phyloP scores from a whole-genome alignment of 2,797 vertebrate species.

The Agapornis canus region DNA sequence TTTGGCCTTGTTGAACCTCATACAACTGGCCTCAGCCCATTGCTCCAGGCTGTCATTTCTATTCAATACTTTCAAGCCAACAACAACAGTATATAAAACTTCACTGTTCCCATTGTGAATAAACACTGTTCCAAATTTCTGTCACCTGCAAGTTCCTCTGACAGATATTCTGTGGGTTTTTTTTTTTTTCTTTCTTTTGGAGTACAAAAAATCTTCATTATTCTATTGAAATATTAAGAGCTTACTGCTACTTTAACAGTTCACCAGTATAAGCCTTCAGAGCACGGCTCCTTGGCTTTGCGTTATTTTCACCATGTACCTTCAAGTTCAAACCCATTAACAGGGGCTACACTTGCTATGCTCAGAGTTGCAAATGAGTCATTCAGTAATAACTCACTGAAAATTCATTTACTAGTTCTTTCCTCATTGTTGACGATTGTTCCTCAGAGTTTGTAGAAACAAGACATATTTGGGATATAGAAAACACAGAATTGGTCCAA shows the following conservation, averaged over 20 bases:
- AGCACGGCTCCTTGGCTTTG: background rate
- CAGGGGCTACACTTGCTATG: background rate
- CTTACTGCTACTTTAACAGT: background rate
- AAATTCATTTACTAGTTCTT: background rate
- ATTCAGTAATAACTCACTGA: background rate
- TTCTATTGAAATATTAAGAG: background rate
- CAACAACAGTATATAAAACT: background rate
- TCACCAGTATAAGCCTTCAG: background rate
- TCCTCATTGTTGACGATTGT: accelerated
- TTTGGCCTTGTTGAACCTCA: background rate
- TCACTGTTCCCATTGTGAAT: background rate
- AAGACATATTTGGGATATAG: background rate
- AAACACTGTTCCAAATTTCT: background rate
- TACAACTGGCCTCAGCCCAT: background rate
- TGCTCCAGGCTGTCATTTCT: background rate
- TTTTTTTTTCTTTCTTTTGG: background rate
- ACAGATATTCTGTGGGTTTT: background rate
- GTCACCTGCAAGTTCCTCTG: background rate
- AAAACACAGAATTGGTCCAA: background rate
- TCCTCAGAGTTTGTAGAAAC: background rate
- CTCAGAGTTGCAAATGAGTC: background rate
- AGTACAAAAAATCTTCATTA: background rate
- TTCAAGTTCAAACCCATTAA: background rate
- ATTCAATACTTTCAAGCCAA: background rate
- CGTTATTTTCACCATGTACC: background rate